Conservation (phyloP, 2,888 invertebrate genomes). For the Anticlea derivata region DNA sequence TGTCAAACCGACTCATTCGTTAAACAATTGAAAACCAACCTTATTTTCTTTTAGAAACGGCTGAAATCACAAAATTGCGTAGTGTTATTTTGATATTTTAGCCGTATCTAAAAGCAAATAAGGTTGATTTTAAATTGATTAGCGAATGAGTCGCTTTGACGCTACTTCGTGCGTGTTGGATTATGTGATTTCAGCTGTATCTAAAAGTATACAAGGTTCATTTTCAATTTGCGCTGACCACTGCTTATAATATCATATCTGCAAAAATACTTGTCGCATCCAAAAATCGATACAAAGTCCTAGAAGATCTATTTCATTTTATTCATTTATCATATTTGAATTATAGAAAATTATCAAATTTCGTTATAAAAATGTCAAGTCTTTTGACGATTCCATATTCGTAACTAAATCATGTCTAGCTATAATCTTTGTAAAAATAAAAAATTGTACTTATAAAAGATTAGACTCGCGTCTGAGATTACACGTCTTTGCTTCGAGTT, state of each 20-base stretch:
- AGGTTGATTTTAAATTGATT: no score
- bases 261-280: neutral
- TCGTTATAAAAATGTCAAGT: constrained; percentile 11
- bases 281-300: neutral
- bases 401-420: constrained; percentile 23
- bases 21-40: no score
- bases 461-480: constrained; percentile 59
- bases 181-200: no score
- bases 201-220: no score
- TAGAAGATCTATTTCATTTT: constrained; percentile 2
- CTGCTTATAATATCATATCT: neutral
- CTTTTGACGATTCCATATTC: constrained; percentile 20
- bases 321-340: neutral
- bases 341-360: neutral
- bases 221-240: no score
- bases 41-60: no score
- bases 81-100: no score
- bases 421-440: constrained; percentile 28
- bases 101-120: no score
- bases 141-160: no score
- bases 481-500: constrained; percentile 56
- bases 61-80: no score
- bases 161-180: no score
- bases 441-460: constrained; percentile 46
- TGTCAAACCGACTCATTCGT: no score